Evolutionary conservation across 1,140 invertebrate species (phyloP), one percentile per base, ranked within the genome.

Genomic region (Lasioglossum albipes): DNA sequence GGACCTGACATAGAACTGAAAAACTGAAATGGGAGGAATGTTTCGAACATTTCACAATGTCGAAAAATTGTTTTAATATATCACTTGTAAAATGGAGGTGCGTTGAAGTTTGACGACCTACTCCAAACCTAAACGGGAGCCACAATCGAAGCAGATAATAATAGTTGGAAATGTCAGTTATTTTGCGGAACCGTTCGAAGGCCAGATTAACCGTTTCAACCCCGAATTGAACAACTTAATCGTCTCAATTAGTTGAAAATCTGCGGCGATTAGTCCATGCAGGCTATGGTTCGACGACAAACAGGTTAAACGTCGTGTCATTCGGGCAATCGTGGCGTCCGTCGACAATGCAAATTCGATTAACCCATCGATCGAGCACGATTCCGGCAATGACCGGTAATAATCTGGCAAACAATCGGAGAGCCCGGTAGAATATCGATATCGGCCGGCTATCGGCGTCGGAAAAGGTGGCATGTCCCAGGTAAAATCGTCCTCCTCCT

Each of bases 401-500:
- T 52, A 68, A 68, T 49, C 66, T 68, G 42, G 42, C 42, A 16
- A 68, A 27, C 66, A 72, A 72, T 64, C 20, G 20, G 16, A 6
- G 1, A 2, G 76, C 5, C 16, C 22, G 20, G 49, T 16, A 62
- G 27, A 70, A 66, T 76, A 70, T 54, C 73, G 83, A 72, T 62
- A 74, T 67, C 45, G 54, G 16, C 36, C 16, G 54, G 36, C 57
- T 42, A 70, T 84, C 66, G 18, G 52, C 22, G 31, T 41, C 20
- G 66, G 12, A 45, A 62, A 61, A 85, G 49, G 36, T 49, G 16
- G 54, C 57, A 42, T 74, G 54, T 36, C 57, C 84, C 84, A 86
- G 84, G 83, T 87, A 82, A 83, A 76, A 68, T 68, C 52, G 61
- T 84, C 73, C 68, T 20, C 49, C 79, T 1, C n/a, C 62, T 49